These are phyloP conservation scores for Diachasmimorpha longicaudata DNA, from an alignment of 1,140 invertebrate species.

Conservation along the genomic window DNA sequence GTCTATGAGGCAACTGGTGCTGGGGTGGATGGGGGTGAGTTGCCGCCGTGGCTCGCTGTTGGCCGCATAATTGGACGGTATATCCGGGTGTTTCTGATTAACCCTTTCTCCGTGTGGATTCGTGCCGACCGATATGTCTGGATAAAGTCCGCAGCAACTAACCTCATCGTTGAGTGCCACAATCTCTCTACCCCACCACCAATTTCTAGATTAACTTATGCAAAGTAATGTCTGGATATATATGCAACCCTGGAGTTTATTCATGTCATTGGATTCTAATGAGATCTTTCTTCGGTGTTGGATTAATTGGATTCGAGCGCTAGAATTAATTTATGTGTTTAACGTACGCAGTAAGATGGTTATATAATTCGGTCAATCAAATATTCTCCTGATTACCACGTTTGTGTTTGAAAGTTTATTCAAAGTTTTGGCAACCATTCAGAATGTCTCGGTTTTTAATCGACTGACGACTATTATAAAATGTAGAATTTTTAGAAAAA, in stretches of 20 bases:
- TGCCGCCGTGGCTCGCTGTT: not conserved
- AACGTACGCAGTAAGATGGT: too few relatives aligned
- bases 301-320: too few relatives aligned
- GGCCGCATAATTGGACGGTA: constrained; percentile 2
- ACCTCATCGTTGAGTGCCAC: not conserved
- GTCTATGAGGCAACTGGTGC: not conserved
- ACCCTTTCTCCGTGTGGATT: not conserved
- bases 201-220: not conserved
- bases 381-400: too few relatives aligned
- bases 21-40: not conserved
- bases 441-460: too few relatives aligned
- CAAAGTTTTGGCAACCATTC: too few relatives aligned
- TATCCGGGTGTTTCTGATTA: constrained; percentile 8
- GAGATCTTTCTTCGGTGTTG: not conserved
- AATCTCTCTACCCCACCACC: not conserved
- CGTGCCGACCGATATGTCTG: constrained; percentile 3
- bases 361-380: too few relatives aligned
- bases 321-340: too few relatives aligned
- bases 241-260: not conserved
- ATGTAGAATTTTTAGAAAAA: too few relatives aligned
- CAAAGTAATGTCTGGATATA: not conserved
- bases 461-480: too few relatives aligned
- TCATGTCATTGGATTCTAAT: not conserved
- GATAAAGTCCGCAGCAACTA: constrained; percentile 4
- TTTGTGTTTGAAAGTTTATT: too few relatives aligned